Conservation (phyloP, 2,113 vertebrate species). For the Pavo muticus region DNA sequence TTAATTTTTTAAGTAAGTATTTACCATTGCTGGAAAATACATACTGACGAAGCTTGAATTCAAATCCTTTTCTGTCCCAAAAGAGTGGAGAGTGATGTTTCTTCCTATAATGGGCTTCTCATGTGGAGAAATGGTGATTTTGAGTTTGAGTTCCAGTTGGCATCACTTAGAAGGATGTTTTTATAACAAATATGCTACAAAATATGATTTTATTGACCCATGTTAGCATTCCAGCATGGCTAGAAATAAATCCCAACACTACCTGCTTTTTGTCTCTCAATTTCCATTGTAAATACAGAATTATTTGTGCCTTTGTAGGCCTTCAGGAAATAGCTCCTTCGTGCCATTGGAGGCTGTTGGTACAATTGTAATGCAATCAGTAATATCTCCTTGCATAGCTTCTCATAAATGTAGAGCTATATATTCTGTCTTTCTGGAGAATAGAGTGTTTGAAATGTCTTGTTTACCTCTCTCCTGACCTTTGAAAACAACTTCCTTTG, state of each 20-base stretch:
- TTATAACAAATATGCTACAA: not conserved
- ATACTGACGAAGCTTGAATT: not conserved
- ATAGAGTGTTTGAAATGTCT: not conserved
- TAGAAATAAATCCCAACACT: constrained; percentile 3
- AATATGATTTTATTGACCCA: not conserved
- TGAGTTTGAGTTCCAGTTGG: not conserved
- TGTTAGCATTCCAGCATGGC: not conserved
- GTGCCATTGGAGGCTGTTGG: not conserved
- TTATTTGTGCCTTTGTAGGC: not conserved
- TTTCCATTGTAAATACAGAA: constrained; percentile 15
- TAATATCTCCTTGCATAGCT: not conserved
- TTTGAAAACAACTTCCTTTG: constrained; percentile 9
- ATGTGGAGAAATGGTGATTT: not conserved
- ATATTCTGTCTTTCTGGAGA: constrained; percentile 13
- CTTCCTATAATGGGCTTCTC: not conserved
- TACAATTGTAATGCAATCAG: not conserved
- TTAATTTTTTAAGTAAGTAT: not conserved
- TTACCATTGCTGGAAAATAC: not conserved
- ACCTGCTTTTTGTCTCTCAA: constrained; percentile 4
- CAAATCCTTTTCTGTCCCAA: not conserved
- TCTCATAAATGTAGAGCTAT: not conserved
- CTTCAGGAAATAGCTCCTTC: not conserved
- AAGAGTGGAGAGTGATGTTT: not conserved
- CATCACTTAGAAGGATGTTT: not conserved
- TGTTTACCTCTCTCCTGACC: not conserved